Evolutionary conservation across 1,140 invertebrate species (phyloP).

Genomic region (Leptoteleia sp.): DNA sequence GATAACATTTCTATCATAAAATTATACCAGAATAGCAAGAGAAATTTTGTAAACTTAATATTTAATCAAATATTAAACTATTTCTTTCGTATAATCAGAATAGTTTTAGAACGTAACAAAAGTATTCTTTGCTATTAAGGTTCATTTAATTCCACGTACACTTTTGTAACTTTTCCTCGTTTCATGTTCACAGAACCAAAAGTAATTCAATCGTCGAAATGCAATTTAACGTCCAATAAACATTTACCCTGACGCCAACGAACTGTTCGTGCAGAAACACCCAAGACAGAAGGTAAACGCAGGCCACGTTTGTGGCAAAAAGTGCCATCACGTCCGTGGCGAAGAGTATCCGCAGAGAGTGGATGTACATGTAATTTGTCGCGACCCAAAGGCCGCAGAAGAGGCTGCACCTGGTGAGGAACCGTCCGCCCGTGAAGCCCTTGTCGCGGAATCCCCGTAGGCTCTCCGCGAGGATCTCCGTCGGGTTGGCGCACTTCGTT

Average conservation of each 20-base stretch:
- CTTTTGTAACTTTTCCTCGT: neutral
- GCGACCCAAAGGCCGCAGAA: conserved; percentile 95
- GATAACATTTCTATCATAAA: no score
- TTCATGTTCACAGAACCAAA: neutral
- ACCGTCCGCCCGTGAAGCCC: conserved; percentile 91
- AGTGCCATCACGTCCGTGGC: conserved; percentile 95
- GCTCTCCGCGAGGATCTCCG: conserved; percentile 88
- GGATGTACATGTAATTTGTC: conserved; percentile 96
- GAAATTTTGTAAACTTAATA: no score
- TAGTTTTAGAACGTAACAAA: no score
- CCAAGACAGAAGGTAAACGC: conserved; percentile 96
- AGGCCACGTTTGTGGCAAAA: conserved; percentile 95
- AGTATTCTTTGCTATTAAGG: no score
- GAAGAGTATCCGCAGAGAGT: conserved; percentile 90
- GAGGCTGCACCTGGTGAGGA: conserved; percentile 90
- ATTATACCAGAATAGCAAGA: no score
- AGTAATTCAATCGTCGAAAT: conserved; percentile 1
- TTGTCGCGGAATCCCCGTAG: conserved; percentile 92
- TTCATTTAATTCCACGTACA: no score
- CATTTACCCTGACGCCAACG: conserved; percentile 94
- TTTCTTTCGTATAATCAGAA: no score
- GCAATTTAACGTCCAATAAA: conserved; percentile 14
- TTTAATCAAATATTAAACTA: no score
- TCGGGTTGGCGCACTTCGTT: conserved; percentile 87
- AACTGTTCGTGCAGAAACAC: conserved; percentile 98